Conservation (phyloP, 2,797 vertebrate species). For the Helicolenus hilgendorfi region DNA sequence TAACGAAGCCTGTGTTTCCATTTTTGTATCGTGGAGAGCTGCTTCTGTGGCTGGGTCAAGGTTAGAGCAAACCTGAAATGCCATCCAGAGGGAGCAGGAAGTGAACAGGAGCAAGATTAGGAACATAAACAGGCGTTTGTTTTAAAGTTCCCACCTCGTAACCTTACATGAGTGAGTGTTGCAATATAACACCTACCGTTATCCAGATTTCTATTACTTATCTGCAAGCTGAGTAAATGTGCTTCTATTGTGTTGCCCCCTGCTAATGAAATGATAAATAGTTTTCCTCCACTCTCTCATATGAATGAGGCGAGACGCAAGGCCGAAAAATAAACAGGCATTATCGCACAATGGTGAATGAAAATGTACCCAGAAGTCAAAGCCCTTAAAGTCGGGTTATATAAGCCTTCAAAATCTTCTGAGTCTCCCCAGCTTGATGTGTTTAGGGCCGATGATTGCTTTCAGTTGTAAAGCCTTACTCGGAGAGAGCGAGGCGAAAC, state of each 20-base stretch:
- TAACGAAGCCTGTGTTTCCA: conserved; percentile 50
- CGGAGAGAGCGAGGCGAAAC: conserved; percentile 49
- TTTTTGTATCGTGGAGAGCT: conserved; percentile 25
- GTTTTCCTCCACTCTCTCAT: neutral
- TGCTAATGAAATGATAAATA: conserved; percentile 37
- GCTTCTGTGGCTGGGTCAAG: conserved; percentile 15
- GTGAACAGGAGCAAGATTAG: conserved; percentile 3
- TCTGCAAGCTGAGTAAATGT: conserved; percentile 30
- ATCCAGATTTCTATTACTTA: conserved; percentile 36
- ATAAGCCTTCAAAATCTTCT: conserved; percentile 65
- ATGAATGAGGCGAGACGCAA: conserved; percentile 27
- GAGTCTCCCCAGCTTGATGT: conserved; percentile 67
- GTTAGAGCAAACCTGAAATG: conserved; percentile 26
- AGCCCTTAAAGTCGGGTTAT: conserved; percentile 68
- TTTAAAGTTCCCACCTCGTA: conserved; percentile 1
- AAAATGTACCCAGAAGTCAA: conserved; percentile 61
- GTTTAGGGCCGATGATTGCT: conserved; percentile 79
- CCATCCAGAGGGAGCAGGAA: conserved; percentile 19
- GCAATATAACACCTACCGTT: conserved; percentile 17
- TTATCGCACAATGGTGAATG: conserved; percentile 54
- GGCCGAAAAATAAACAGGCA: conserved; percentile 57
- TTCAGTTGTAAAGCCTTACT: conserved; percentile 69
- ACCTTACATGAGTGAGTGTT: conserved; percentile 19
- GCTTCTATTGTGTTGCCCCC: conserved; percentile 7
- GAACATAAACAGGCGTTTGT: conserved; percentile 27